phyloP scores from a whole-genome alignment of 2,888 invertebrate species.

The Microplitis deprimator region DNA sequence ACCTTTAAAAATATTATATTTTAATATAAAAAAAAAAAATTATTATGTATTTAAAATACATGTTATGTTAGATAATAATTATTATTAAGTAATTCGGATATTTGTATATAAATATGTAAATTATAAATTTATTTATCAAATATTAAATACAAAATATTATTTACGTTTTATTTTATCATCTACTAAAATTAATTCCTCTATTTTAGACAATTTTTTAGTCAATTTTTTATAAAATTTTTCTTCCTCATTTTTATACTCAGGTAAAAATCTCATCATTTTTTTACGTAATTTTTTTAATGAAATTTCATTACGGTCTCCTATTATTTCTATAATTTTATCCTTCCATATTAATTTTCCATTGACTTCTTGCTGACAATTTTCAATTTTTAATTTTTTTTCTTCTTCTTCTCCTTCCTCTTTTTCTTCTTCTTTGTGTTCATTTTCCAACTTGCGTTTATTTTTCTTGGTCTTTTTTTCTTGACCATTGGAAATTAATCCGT shows the following conservation, averaged over 20 bases:
- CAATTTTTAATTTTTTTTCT: conserved; percentile 49
- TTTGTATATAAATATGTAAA: background rate
- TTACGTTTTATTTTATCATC: conserved; percentile 74
- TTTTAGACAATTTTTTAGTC: conserved; percentile 74
- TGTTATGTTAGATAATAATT: too few relatives aligned
- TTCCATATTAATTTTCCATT: conserved; percentile 62
- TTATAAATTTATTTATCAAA: conserved; percentile 1
- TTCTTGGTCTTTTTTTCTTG: conserved; percentile 24
- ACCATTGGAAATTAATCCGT: conserved; percentile 17
- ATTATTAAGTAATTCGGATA: background rate
- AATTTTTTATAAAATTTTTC: conserved; percentile 83
- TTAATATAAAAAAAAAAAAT: conserved; percentile 3
- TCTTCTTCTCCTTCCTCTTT: conserved; percentile 7
- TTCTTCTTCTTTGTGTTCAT: conserved; percentile 12
- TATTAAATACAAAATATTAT: background rate
- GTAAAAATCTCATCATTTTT: conserved; percentile 79
- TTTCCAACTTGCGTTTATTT: conserved; percentile 12
- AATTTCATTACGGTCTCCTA: conserved; percentile 75
- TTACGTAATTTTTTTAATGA: conserved; percentile 82
- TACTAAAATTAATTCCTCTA: conserved; percentile 74
- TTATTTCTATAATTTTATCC: conserved; percentile 56
- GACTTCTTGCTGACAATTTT: conserved; percentile 47
- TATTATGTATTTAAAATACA: background rate
- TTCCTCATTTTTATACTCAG: conserved; percentile 75
- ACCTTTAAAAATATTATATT: conserved; percentile 48